A percentile compares a stretch with the other conserved stretches of the same genome.
Evolutionary conservation across 2,888 invertebrate species (phyloP).

Genomic region (Tetheella fluctuosa): DNA sequence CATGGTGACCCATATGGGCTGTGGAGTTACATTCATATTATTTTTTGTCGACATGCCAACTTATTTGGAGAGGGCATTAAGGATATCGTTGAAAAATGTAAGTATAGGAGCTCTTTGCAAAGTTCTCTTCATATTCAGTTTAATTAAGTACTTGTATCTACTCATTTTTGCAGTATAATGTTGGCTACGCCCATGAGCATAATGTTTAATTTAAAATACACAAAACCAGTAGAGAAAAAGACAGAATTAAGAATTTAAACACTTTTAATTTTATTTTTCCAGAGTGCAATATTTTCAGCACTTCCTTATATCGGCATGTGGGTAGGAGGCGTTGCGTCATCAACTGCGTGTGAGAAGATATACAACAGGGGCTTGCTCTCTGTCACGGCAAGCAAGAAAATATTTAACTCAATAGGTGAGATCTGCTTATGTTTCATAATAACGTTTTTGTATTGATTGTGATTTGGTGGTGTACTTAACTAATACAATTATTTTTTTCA

Average conservation of each 20-base stretch:
- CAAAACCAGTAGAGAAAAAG: too few relatives aligned
- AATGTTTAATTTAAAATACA: too few relatives aligned
- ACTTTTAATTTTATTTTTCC: slow-evolving; percentile 22
- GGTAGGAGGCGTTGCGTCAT: slow-evolving; percentile 86
- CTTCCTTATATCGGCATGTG: slow-evolving; percentile 90
- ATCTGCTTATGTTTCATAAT: slow-evolving; percentile 6
- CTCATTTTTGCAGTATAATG: too few relatives aligned
- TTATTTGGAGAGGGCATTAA: slow-evolving; percentile 86
- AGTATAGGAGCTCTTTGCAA: slow-evolving; percentile 22
- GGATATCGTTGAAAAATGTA: slow-evolving; percentile 85
- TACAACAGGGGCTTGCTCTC: slow-evolving; percentile 58
- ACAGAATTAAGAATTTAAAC: too few relatives aligned
- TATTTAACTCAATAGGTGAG: slow-evolving; percentile 82
- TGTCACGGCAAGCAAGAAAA: slow-evolving; percentile 63
- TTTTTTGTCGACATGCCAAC: slow-evolving; percentile 88
- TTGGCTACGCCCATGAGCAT: too few relatives aligned
- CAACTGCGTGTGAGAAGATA: slow-evolving; percentile 83
- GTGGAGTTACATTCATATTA: slow-evolving; percentile 86
- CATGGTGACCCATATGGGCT: slow-evolving; percentile 84
- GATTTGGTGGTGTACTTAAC: too few relatives aligned
- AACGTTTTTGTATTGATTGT: neutral
- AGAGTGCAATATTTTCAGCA: slow-evolving; percentile 88
- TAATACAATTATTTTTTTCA: slow-evolving; percentile 29
- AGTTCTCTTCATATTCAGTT: too few relatives aligned
- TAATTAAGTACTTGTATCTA: too few relatives aligned